These are phyloP conservation scores for Tachina lurida DNA, from an alignment of 2,888 invertebrate species.

Conservation along the genomic window DNA sequence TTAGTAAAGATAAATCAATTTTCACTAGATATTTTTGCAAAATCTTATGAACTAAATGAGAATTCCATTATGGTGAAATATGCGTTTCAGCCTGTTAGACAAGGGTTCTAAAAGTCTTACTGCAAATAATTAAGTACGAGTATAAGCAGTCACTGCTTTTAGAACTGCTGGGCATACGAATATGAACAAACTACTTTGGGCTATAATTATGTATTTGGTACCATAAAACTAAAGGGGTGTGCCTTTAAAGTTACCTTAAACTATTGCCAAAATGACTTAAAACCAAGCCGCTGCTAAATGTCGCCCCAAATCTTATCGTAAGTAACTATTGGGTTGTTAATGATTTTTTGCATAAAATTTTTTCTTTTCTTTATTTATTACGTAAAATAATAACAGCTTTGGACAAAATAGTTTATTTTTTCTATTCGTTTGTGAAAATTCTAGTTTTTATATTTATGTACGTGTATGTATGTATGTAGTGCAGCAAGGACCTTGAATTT, in stretches of 20 bases:
- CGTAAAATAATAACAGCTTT: slow-evolving; percentile 18
- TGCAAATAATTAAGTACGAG: neutral
- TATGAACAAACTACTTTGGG: neutral
- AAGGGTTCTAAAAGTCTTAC: too few relatives aligned
- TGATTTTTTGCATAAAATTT: slow-evolving; percentile 48
- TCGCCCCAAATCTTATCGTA: slow-evolving; percentile 70
- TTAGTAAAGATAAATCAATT: neutral
- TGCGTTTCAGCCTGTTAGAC: too few relatives aligned
- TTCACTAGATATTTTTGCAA: too few relatives aligned
- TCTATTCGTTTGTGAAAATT: neutral
- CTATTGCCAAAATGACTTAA: slow-evolving; percentile 59
- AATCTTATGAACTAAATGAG: too few relatives aligned
- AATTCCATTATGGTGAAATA: too few relatives aligned
- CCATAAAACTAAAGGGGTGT: slow-evolving; percentile 60
- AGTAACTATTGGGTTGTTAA: slow-evolving; percentile 47
- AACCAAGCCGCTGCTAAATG: slow-evolving; percentile 67
- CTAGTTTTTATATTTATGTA: neutral
- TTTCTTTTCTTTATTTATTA: slow-evolving; percentile 33
- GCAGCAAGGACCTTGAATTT: slow-evolving; percentile 56
- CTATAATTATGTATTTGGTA: slow-evolving; percentile 24
- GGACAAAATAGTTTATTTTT: slow-evolving; percentile 20
- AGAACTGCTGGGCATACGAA: slow-evolving; percentile 30
- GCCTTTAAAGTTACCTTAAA: slow-evolving; percentile 44
- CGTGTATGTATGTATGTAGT: neutral
- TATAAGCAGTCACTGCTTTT: neutral